phyloP scores from a whole-genome alignment of 2,888 invertebrate species.

The Callinectes sapidus region DNA sequence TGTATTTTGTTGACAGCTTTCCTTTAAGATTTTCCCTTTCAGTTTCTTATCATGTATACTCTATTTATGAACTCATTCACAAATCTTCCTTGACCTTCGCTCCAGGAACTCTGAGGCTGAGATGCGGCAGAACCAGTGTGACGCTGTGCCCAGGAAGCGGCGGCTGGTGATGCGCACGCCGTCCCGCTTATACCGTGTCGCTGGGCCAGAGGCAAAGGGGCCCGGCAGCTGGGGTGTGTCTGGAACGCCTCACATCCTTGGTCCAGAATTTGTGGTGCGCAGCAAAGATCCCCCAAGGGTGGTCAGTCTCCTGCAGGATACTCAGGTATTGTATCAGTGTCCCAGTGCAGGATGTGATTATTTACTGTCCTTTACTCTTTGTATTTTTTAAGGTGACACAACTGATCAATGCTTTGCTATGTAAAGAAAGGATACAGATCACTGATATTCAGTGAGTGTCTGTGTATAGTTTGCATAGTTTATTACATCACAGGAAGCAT shows the following conservation, averaged over 20 bases:
- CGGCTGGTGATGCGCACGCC: constrained; percentile 60
- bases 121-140: constrained; percentile 38
- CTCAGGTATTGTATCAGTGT: constrained; percentile 34
- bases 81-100: not conserved
- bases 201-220: not conserved
- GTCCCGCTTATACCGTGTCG: constrained; percentile 55
- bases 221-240: not conserved
- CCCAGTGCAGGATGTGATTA: not conserved
- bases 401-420: not conserved
- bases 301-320: constrained; percentile 44
- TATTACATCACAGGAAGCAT: not conserved
- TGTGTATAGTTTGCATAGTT: not conserved
- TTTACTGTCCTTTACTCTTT: not conserved
- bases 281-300: constrained; percentile 56
- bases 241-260: constrained; percentile 46
- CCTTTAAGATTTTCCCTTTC: no score
- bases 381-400: not conserved
- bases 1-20: no score
- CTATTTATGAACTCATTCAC: no score
- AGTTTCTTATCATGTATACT: no score
- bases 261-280: constrained; percentile 65
- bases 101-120: constrained; percentile 50
- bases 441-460: not conserved
- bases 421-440: not conserved
- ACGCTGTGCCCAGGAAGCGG: constrained; percentile 43